Evolutionary conservation across 2,888 invertebrate species (phyloP).

Genomic region (Pheosia tremula): DNA sequence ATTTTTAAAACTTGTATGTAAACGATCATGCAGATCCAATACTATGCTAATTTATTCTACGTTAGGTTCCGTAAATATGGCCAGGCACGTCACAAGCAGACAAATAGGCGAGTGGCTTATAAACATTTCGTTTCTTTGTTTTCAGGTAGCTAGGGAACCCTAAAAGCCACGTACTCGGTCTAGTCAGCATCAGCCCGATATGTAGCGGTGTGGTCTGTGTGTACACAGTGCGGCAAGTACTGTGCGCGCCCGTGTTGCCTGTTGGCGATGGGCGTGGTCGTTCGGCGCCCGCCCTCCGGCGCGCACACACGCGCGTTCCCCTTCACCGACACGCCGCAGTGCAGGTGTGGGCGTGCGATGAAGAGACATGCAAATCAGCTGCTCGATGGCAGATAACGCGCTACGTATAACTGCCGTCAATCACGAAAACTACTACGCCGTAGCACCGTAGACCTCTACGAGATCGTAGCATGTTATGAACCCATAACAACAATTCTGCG

Average conservation of each 20-base stretch:
- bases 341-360: constrained; percentile 17
- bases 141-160: too few relatives aligned
- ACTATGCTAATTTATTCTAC: too few relatives aligned
- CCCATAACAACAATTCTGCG: neutral
- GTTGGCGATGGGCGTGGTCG: constrained; percentile 41
- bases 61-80: too few relatives aligned
- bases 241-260: constrained; percentile 2
- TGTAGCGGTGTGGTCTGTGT: neutral
- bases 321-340: constrained; percentile 9
- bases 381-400: constrained; percentile 24
- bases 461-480: neutral
- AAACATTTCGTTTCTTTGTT: too few relatives aligned
- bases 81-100: too few relatives aligned
- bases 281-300: constrained; percentile 35
- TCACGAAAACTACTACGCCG: constrained; percentile 37
- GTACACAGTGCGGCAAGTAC: neutral
- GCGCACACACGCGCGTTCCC: constrained; percentile 12
- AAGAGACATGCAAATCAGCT: constrained; percentile 45
- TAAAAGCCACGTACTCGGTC: too few relatives aligned
- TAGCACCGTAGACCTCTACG: constrained; percentile 19
- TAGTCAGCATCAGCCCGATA: too few relatives aligned
- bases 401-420: constrained; percentile 27
- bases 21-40: too few relatives aligned
- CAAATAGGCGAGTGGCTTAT: too few relatives aligned
- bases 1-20: too few relatives aligned